phyloP scores from a whole-genome alignment of 2,888 invertebrate genomes.

The Anaspis maculata region DNA sequence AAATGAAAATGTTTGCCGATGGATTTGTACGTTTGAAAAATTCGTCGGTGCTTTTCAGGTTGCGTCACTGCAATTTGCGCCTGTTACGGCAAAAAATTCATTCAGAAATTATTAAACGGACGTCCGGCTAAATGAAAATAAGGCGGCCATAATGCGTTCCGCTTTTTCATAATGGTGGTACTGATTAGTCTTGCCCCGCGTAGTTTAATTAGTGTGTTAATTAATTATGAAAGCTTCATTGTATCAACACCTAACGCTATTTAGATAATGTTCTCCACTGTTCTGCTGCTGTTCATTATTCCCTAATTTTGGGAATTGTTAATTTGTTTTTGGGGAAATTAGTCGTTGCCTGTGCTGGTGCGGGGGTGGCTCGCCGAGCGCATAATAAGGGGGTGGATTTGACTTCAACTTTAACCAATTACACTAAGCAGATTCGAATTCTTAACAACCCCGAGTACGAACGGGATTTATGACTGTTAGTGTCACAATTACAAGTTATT shows the following conservation, averaged over 20 bases:
- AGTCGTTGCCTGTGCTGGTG: conserved; percentile 14
- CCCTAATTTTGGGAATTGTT: conserved; percentile 28
- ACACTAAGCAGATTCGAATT: too few species aligned
- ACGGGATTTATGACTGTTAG: too few species aligned
- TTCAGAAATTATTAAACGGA: conserved; percentile 27
- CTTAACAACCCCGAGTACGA: too few species aligned
- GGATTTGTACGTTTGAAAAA: conserved; percentile 2
- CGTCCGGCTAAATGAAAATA: conserved; percentile 27
- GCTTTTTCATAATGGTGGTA: conserved; percentile 30
- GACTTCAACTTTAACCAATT: too few species aligned
- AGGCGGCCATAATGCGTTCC: conserved; percentile 10
- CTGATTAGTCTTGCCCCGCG: conserved; percentile 35
- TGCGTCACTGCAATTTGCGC: neutral
- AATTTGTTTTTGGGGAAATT: conserved; percentile 34
- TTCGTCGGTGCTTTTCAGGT: conserved; percentile 19
- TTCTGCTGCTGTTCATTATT: conserved; percentile 21
- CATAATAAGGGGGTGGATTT: too few species aligned
- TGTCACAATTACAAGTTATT: too few species aligned
- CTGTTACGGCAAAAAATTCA: neutral
- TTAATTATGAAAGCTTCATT: conserved; percentile 42
- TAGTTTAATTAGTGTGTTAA: conserved; percentile 43
- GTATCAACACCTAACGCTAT: conserved; percentile 37
- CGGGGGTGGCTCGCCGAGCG: too few species aligned
- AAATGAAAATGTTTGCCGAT: conserved; percentile 11
- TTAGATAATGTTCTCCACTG: conserved; percentile 31